Percentiles rank a stretch among this genome's conserved stretches.
Conservation (phyloP, 2,888 invertebrate species). For the Drosophila engyochracea region DNA sequence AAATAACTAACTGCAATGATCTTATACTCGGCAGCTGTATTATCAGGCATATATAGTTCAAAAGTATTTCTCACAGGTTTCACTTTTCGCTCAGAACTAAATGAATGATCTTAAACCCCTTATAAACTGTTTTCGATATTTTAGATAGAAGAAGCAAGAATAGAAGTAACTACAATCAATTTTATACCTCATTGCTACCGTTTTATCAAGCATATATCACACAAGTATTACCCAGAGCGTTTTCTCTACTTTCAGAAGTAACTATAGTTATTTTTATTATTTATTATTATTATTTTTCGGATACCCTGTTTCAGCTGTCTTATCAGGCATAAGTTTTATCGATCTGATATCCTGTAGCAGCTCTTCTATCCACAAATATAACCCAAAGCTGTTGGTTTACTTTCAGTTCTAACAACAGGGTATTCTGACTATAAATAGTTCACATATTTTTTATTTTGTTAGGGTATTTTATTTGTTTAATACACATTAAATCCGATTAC, state of each 20-base stretch:
- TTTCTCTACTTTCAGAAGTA: too few species aligned
- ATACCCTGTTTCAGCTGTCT: not conserved
- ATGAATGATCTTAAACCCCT: not conserved
- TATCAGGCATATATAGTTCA: not conserved
- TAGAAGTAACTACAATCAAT: not conserved
- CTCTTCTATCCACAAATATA: not conserved
- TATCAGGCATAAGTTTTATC: not conserved
- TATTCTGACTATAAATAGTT: not conserved
- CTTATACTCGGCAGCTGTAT: not conserved
- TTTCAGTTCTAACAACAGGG: not conserved
- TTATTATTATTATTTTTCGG: not conserved
- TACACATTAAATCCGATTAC: not conserved
- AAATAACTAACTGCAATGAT: not conserved
- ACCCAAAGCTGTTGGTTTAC: not conserved
- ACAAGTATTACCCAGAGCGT: not conserved
- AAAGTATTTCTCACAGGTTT: not conserved
- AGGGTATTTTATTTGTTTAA: not conserved
- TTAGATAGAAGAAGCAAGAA: too few species aligned
- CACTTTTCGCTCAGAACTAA: not conserved
- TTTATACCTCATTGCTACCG: not conserved
- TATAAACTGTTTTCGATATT: not conserved
- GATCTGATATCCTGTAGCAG: not conserved
- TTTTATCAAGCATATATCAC: not conserved
- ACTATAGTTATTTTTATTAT: not conserved
- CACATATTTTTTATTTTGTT: not conserved